These are phyloP conservation scores for Cantharis rustica DNA, from an alignment of 2,888 invertebrate genomes.

Conservation along the genomic window DNA sequence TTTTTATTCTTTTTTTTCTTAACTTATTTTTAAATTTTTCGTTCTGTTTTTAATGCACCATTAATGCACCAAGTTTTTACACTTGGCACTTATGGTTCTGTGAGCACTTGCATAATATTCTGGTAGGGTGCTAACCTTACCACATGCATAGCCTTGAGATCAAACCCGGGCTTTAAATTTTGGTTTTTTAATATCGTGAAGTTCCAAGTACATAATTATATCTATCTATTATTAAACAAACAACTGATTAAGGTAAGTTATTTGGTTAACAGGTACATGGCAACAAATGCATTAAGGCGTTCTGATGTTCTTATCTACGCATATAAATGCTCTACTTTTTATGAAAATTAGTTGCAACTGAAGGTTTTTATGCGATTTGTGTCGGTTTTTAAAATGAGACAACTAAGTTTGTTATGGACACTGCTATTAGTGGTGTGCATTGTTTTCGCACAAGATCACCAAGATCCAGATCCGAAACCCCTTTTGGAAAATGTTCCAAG, in stretches of 20 bases:
- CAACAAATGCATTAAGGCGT: conserved; percentile 5
- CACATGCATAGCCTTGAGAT: too few relatives aligned
- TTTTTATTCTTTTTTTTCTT: too few relatives aligned
- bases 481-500: background rate
- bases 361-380: background rate
- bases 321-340: background rate
- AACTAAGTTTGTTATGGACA: conserved; percentile 3
- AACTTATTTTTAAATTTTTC: too few relatives aligned
- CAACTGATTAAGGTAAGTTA: background rate
- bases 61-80: too few relatives aligned
- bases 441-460: conserved; percentile 4
- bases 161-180: too few relatives aligned
- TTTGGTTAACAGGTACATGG: conserved; percentile 13
- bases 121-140: too few relatives aligned
- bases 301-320: too few relatives aligned
- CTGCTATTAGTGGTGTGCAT: background rate
- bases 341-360: background rate
- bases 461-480: background rate
- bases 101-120: too few relatives aligned
- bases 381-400: conserved; percentile 7
- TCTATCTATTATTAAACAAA: background rate
- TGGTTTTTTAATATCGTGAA: background rate
- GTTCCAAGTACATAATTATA: background rate
- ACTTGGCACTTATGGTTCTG: too few relatives aligned
- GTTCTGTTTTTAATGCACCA: too few relatives aligned